These are phyloP conservation scores for Otolemur garnettii DNA, from an alignment of 2,113 vertebrate species.

Conservation along the genomic window DNA sequence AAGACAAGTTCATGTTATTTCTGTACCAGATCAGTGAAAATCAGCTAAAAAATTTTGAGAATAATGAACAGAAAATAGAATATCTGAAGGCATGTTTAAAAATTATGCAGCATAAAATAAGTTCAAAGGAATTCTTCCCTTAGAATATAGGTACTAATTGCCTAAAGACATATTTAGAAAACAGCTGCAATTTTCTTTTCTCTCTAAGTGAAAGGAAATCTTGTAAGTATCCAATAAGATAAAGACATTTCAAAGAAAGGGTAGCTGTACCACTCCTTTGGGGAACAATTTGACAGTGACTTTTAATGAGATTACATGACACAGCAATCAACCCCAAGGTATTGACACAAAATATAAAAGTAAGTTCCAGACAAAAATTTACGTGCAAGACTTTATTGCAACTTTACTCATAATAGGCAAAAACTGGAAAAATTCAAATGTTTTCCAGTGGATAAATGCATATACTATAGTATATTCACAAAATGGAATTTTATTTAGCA, in stretches of 20 bases:
- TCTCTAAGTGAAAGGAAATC: background rate
- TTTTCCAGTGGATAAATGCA: background rate
- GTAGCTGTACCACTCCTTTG: background rate
- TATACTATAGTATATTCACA: background rate
- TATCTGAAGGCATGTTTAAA: background rate
- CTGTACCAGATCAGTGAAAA: background rate
- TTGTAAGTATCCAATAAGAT: background rate
- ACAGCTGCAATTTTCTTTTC: background rate
- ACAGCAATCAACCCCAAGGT: background rate
- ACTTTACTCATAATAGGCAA: background rate
- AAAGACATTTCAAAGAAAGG: background rate
- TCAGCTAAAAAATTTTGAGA: background rate
- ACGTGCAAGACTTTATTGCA: background rate
- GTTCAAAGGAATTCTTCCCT: background rate
- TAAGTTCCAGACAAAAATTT: background rate
- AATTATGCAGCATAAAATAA: background rate
- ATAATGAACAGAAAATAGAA: background rate
- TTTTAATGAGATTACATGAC: background rate
- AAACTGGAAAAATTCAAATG: background rate
- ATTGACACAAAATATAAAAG: background rate
- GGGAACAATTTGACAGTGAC: background rate
- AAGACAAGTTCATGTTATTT: background rate
- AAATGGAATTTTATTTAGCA: background rate
- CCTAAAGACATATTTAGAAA: conserved; percentile 38
- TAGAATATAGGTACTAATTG: background rate